These are phyloP conservation scores for Chironomus striatipennis DNA, from an alignment of 1,140 invertebrate species.

Conservation along the genomic window DNA sequence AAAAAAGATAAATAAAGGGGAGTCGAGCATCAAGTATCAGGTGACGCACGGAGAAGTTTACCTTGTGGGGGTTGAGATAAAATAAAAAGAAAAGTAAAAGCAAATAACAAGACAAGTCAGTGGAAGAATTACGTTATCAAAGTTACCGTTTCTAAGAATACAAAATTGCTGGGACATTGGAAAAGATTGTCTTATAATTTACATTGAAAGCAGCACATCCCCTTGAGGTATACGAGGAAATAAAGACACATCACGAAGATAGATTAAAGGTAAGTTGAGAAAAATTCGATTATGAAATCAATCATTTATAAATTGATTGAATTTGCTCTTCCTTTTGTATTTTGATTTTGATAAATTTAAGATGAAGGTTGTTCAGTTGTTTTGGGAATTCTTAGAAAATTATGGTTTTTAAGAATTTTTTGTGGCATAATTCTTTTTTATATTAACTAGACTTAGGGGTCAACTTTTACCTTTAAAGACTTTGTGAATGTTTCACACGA, in stretches of 20 bases:
- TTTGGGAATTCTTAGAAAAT: background rate
- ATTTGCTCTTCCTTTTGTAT: background rate
- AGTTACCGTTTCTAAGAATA: background rate
- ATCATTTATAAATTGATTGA: background rate
- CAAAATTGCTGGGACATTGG: background rate
- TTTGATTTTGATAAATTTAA: too few relatives aligned
- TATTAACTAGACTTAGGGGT: too few relatives aligned
- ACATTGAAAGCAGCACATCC: background rate
- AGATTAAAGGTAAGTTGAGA: background rate
- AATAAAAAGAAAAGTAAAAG: background rate
- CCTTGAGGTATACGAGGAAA: background rate
- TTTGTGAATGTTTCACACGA: too few relatives aligned
- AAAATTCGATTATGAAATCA: slow-evolving; percentile 9
- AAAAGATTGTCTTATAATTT: too few relatives aligned
- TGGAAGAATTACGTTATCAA: background rate
- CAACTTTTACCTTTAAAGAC: too few relatives aligned
- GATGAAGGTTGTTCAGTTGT: too few relatives aligned
- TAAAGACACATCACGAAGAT: background rate
- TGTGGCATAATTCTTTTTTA: too few relatives aligned
- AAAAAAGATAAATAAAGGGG: background rate
- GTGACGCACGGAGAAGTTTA: background rate
- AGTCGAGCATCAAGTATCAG: background rate
- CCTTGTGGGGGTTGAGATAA: background rate
- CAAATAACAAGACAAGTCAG: too few relatives aligned
- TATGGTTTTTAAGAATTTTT: too few relatives aligned